These are phyloP conservation scores for Zaprionus vittiger DNA, from an alignment of 1,140 invertebrate genomes.

Conservation along the genomic window DNA sequence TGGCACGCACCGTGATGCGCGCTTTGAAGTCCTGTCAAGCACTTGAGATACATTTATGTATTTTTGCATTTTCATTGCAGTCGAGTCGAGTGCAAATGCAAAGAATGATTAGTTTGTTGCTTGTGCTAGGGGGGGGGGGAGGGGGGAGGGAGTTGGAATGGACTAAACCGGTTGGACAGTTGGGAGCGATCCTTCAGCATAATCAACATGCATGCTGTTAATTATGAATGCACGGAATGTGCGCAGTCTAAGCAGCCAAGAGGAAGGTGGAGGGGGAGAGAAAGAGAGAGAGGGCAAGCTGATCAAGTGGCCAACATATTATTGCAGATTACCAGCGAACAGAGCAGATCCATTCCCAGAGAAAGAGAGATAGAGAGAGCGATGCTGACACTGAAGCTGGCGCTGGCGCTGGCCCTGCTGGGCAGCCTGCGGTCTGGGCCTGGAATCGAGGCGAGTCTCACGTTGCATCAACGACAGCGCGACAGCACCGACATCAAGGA, in stretches of 20 bases:
- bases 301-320: conserved; percentile 64
- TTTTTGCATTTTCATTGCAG: conserved; percentile 80
- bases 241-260: conserved; percentile 31
- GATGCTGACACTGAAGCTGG: conserved; percentile 40
- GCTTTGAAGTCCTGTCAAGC: conserved; percentile 81
- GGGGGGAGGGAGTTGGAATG: conserved; percentile 43
- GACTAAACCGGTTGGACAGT: conserved; percentile 69
- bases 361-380: conserved; percentile 17
- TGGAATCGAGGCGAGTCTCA: conserved; percentile 9
- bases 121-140: conserved; percentile 36
- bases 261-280: not conserved
- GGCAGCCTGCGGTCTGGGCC: conserved; percentile 17
- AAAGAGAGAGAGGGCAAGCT: conserved; percentile 6
- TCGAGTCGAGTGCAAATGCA: conserved; percentile 53
- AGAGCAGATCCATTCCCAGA: not conserved
- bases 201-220: conserved; percentile 74
- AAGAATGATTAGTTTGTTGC: conserved; percentile 79
- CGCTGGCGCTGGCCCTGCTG: conserved; percentile 50
- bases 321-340: conserved; percentile 59
- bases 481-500: conserved; percentile 74
- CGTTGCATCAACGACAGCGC: conserved; percentile 61
- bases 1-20: conserved; percentile 80
- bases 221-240: conserved; percentile 77
- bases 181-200: conserved; percentile 70
- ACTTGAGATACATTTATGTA: conserved; percentile 82